phyloP scores from a whole-genome alignment of 1,140 invertebrate species.

The Drosophila eugracilis region DNA sequence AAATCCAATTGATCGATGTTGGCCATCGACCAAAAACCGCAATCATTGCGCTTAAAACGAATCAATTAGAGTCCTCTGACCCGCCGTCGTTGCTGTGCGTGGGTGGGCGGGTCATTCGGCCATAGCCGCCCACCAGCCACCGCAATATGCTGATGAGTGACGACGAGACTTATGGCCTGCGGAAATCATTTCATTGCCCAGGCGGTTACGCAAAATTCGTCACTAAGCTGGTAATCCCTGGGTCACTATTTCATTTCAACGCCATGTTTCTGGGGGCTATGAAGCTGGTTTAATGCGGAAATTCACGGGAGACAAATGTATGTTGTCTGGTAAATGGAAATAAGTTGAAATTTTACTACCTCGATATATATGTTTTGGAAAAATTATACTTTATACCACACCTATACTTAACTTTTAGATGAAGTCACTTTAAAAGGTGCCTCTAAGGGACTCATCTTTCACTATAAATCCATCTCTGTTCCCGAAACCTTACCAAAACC shows the following conservation, averaged over 20 bases:
- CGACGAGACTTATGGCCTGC: slow-evolving; percentile 29
- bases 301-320: neutral
- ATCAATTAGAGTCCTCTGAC: slow-evolving; percentile 57
- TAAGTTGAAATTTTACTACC: too few relatives aligned
- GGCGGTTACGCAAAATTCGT: slow-evolving; percentile 34
- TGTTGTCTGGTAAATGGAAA: neutral
- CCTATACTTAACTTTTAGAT: too few relatives aligned
- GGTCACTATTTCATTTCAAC: slow-evolving; percentile 26
- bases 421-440: too few relatives aligned
- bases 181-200: slow-evolving; percentile 36
- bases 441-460: too few relatives aligned
- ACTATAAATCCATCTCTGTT: too few relatives aligned
- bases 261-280: slow-evolving; percentile 13
- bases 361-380: too few relatives aligned
- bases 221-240: slow-evolving; percentile 25
- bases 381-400: too few relatives aligned
- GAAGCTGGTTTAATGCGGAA: slow-evolving; percentile 36
- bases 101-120: neutral
- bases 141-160: neutral
- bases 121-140: neutral
- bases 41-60: slow-evolving; percentile 55
- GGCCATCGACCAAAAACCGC: slow-evolving; percentile 46
- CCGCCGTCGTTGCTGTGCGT: slow-evolving; percentile 9
- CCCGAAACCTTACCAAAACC: too few relatives aligned
- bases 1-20: slow-evolving; percentile 38